phyloP scores from a whole-genome alignment of 1,140 invertebrate species.

The Laupala kohalensis region DNA sequence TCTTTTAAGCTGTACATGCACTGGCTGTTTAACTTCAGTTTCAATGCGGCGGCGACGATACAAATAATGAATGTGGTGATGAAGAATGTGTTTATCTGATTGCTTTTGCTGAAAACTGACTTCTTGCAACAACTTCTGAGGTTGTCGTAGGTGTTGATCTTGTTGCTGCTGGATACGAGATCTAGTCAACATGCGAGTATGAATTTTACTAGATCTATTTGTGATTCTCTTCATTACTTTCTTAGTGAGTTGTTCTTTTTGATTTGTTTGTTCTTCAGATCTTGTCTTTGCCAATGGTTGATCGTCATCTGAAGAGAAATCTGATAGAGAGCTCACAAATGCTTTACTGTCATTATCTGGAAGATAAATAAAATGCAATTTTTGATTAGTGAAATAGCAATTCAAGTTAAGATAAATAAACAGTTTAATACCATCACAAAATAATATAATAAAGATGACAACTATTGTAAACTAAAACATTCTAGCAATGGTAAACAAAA shows the following conservation, averaged over 20 bases:
- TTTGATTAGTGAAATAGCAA: background rate
- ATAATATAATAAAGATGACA: too few relatives aligned
- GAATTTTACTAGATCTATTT: background rate
- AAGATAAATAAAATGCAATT: slow-evolving; percentile 1
- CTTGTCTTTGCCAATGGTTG: slow-evolving; percentile 22
- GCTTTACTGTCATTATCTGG: slow-evolving; percentile 1
- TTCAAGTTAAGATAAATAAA: too few relatives aligned
- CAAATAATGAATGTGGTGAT: background rate
- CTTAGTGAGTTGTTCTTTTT: slow-evolving; percentile 14
- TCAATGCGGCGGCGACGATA: too few relatives aligned
- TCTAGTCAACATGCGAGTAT: slow-evolving; percentile 12
- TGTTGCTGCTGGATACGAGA: background rate
- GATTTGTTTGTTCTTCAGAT: background rate
- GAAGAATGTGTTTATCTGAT: background rate
- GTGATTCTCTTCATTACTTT: slow-evolving; percentile 16
- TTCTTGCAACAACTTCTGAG: background rate
- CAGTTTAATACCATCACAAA: too few relatives aligned
- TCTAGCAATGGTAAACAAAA: too few relatives aligned
- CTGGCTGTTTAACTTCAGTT: too few relatives aligned
- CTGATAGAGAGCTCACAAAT: slow-evolving; percentile 20
- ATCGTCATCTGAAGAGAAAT: slow-evolving; percentile 30
- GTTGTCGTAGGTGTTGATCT: background rate
- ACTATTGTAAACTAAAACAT: too few relatives aligned
- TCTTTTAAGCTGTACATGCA: too few relatives aligned
- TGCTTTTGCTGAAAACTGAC: background rate